A percentile compares a stretch with the other conserved stretches of the same genome.
phyloP scores from a whole-genome alignment of 2,888 invertebrate species.

The Nomada ferruginata region DNA sequence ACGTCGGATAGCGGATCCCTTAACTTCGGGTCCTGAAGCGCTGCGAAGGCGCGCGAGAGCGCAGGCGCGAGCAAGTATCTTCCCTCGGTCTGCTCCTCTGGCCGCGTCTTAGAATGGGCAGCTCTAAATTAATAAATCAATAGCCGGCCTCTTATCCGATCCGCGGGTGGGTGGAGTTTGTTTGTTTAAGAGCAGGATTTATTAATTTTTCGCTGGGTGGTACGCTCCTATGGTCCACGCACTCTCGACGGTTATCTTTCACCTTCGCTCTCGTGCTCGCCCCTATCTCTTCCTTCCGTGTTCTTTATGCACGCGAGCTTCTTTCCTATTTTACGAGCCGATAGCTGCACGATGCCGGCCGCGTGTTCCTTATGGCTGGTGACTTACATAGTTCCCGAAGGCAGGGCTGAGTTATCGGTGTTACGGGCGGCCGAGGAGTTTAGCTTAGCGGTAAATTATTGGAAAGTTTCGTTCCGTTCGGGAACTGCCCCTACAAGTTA shows the following conservation, averaged over 20 bases:
- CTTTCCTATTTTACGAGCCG: constrained; percentile 55
- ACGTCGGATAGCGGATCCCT: constrained; percentile 83
- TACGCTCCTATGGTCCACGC: constrained; percentile 70
- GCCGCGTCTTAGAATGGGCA: constrained; percentile 81
- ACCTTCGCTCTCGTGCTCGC: constrained; percentile 53
- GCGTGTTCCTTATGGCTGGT: neutral
- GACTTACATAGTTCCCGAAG: constrained; percentile 7
- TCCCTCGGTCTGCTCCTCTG: constrained; percentile 62
- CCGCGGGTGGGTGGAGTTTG: constrained; percentile 83
- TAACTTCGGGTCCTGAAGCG: constrained; percentile 79
- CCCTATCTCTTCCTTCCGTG: constrained; percentile 65
- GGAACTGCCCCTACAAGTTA: neutral
- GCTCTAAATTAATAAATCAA: constrained; percentile 84
- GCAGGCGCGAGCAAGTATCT: constrained; percentile 67
- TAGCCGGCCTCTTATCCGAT: constrained; percentile 82
- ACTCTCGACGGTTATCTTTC: constrained; percentile 57
- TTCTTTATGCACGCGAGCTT: constrained; percentile 63
- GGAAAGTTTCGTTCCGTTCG: neutral
- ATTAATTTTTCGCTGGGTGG: constrained; percentile 83
- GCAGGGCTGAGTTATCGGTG: neutral
- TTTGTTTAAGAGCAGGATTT: constrained; percentile 84
- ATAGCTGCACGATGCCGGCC: constrained; percentile 28
- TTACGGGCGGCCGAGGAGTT: too few species aligned
- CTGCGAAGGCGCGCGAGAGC: constrained; percentile 69
- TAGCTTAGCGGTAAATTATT: neutral